Base-by-base conservation (phyloP, 2,113 vertebrate genomes). In the Menura novaehollandiae region DNA sequence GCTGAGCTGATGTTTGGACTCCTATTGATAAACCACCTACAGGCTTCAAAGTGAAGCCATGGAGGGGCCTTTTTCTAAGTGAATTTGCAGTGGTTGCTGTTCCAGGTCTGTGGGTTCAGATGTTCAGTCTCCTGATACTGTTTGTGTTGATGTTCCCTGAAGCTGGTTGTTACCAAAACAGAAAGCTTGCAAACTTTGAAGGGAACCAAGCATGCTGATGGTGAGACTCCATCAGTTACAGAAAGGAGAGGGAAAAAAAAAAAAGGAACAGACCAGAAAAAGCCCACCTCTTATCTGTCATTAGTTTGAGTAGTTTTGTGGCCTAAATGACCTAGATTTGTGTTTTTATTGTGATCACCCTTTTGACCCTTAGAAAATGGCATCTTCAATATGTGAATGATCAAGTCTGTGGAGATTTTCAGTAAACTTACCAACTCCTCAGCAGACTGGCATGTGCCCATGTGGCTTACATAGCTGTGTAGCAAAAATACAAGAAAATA, bases 381-480 rank as follows among this genome's bases (percentile, higher is more conserved):
- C 46, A 18, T 86, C 11, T 80, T 56, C 30, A 74, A 0, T 37
- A 8, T 21, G 15, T 43, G 43, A 71, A 49, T 69, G 20, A 23
- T 73, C 10, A 49, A 19, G n/a, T 77, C 49, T 56, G 0, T 68
- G 32, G 64, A 55, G 24, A 15, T 90, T 56, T 85, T 47, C 30
- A 5, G 4, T 76, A 55, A 43, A 21, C 1, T 63, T 79, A 4
- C 0, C 17, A 35, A 2, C 37, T 59, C 2, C 35, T 86, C 3
- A 35, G 37, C 27, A 51, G 64, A 7, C 9, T 37, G 37, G 18
- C 55, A 41, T 1, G 1, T 62, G 47, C 32, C 35, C 5, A 2
- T 11, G 7, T 85, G 23, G 28, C 15, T 76, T 64, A 46, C 21
- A 1, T 43, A 35, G 15, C 28, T 72, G 11, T 23, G 18, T 44